Conservation (phyloP, 2,113 vertebrate species). For the Tor tambroides region DNA sequence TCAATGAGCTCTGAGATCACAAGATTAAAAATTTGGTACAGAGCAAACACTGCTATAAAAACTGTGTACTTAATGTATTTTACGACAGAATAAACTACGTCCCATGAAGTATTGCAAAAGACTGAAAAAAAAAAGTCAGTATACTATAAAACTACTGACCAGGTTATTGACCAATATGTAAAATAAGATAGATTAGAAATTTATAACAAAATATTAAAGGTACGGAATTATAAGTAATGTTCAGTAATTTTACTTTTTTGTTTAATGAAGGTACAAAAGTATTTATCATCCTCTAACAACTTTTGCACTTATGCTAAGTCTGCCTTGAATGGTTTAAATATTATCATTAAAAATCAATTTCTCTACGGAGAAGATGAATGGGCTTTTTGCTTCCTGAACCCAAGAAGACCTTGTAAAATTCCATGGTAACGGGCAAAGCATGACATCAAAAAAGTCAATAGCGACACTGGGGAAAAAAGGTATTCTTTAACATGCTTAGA, state of each 20-base stretch:
- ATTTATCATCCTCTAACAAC: background rate
- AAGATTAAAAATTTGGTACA: background rate
- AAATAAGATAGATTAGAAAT: background rate
- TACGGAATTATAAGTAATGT: background rate
- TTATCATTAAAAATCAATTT: constrained; percentile 16
- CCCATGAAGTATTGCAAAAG: background rate
- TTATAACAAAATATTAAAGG: background rate
- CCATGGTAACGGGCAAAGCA: background rate
- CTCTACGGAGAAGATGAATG: background rate
- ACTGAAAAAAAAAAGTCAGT: background rate
- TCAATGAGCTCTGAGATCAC: background rate
- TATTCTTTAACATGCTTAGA: background rate
- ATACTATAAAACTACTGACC: background rate
- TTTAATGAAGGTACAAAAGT: background rate
- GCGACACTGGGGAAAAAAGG: background rate
- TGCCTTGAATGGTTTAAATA: constrained; percentile 1
- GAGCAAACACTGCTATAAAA: background rate
- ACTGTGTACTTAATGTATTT: background rate
- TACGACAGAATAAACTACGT: background rate
- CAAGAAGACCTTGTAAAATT: constrained; percentile 1
- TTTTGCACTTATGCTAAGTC: background rate
- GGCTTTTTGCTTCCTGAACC: background rate
- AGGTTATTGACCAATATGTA: background rate
- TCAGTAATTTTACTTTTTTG: background rate
- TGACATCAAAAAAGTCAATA: constrained; percentile 19